phyloP scores from a whole-genome alignment of 2,797 vertebrate species.

The Argyrosomus regius region DNA sequence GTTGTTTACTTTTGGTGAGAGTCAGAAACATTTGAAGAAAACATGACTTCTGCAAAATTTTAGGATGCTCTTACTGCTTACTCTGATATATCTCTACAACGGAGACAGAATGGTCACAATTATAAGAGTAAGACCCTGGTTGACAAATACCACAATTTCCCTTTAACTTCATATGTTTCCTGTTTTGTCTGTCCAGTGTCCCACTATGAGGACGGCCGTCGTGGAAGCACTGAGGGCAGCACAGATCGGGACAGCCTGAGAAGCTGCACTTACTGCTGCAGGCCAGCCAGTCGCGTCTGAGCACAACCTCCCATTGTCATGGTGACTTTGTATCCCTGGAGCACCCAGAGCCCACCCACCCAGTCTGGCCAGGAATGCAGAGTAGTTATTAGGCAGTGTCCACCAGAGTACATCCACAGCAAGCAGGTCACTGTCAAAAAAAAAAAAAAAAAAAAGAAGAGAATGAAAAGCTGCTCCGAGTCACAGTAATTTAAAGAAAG shows the following conservation, averaged over 20 bases:
- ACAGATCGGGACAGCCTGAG: constrained; percentile 85
- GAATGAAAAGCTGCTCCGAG: constrained; percentile 23
- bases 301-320: constrained; percentile 51
- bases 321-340: constrained; percentile 56
- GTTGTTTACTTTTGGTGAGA: neutral
- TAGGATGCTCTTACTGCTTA: neutral
- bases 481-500: constrained; percentile 19
- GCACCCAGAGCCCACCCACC: constrained; percentile 66
- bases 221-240: constrained; percentile 83
- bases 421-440: constrained; percentile 43
- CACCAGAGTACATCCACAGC: constrained; percentile 68
- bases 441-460: neutral
- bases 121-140: neutral
- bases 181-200: constrained; percentile 79
- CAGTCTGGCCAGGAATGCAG: constrained; percentile 85
- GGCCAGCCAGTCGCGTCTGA: constrained; percentile 88
- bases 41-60: neutral
- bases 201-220: constrained; percentile 85
- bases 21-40: neutral
- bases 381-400: constrained; percentile 74
- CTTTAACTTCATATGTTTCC: neutral
- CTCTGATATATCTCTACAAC: neutral
- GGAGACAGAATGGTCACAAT: neutral
- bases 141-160: neutral
- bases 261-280: constrained; percentile 89